Base-by-base conservation (phyloP, 2,888 invertebrate genomes). In the Steinernema hermaphroditum region DNA sequence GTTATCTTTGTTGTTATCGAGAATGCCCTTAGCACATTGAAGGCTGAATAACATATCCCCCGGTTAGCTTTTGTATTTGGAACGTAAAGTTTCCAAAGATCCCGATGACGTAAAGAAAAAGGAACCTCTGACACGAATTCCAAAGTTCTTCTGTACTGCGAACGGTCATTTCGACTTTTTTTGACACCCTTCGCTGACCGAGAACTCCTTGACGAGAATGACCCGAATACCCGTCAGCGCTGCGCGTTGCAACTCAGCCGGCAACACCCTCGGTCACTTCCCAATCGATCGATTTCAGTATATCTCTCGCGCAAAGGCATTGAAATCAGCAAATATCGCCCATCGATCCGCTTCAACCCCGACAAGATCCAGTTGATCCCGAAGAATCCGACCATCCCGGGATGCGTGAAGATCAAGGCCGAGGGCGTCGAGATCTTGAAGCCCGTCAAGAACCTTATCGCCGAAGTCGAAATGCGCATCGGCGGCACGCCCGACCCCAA, bases 371-470 rank as follows among this genome's bases (percentile, higher is more conserved):
- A 86, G 72, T 73, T 85, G 68, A 80, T 86, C 29, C 85, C 85
- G 16, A 86, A 86, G 72, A 86, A 86, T 73, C 85, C 85, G 27
- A 81, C 85, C 34, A 86, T 85, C 69, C 85, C 85, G 29, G 85
- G 85, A 74, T 85, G 85, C 50, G 84, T 85, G 46, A 85, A 85
- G 72, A 85, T 85, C 75, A 85, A 85, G 70, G 85, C 85, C 0
- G 80, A 80, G 57, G 80, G 83, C 27, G 83, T 83, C 24, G 83
- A 82, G 71, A 83, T 83, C 32, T 73, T 81, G 37, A 75, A 77
- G 70, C 84, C 83, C 1, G 78, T 83, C 22, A 80, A 83, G 71
- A 85, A 85, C 74, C 75, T 85, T 69, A 76, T 85, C 12, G 85
- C 85, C 24, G 85, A 85, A 71, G 81, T 85, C 19, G 85, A 85